Evolutionary conservation across 2,113 vertebrate species (phyloP).

Genomic region (Megaceryle torquata): DNA sequence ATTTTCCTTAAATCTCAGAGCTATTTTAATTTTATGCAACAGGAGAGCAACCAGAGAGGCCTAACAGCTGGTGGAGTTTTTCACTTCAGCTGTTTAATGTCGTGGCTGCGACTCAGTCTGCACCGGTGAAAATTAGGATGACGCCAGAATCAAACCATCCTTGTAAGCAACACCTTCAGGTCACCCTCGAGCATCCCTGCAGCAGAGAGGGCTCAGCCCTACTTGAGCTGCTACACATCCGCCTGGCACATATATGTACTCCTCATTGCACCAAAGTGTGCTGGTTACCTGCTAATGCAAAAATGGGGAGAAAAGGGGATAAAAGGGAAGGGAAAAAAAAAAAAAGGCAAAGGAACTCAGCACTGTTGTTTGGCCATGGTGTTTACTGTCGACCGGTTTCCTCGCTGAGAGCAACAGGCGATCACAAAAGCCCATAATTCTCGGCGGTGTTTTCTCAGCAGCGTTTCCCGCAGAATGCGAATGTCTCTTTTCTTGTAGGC

Average conservation of each 20-base stretch:
- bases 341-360: neutral
- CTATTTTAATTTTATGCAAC: neutral
- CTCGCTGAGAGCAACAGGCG: slow-evolving; percentile 40
- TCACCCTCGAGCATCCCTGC: neutral
- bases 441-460: slow-evolving; percentile 55
- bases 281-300: neutral
- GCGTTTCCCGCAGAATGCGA: slow-evolving; percentile 2
- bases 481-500: slow-evolving; percentile 65
- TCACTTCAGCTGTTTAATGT: slow-evolving; percentile 28
- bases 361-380: neutral
- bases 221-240: neutral
- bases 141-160: neutral
- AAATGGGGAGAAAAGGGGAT: neutral
- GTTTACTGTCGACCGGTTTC: neutral
- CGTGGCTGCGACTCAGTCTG: neutral
- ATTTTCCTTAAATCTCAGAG: neutral
- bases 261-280: neutral
- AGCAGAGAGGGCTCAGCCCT: neutral
- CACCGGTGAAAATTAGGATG: neutral
- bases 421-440: slow-evolving; percentile 54
- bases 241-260: neutral
- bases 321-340: accelerated
- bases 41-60: neutral
- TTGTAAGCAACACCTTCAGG: neutral
- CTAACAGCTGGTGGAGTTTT: neutral